Percentiles rank a stretch among this genome's conserved stretches.
These are phyloP conservation scores for Cairina moschata DNA, from an alignment of 2,113 vertebrate species.

Conservation along the genomic window DNA sequence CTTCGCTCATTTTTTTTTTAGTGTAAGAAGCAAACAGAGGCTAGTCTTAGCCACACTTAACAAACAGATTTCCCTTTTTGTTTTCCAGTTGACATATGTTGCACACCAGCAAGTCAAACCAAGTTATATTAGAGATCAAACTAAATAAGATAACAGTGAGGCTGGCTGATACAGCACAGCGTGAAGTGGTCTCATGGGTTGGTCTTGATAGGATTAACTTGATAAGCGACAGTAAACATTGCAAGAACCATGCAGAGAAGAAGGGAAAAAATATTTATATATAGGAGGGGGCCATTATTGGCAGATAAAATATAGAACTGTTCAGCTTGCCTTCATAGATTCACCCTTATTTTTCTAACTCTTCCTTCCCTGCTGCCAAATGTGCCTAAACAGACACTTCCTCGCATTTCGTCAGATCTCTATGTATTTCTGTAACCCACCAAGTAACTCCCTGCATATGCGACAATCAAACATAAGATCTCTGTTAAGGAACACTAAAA, in stretches of 20 bases:
- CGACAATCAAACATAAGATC: neutral
- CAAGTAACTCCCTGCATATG: accelerated
- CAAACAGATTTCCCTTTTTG: neutral
- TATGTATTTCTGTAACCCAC: no score
- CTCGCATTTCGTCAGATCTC: neutral
- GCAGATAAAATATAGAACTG: neutral
- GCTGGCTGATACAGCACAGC: neutral
- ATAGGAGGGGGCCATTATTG: neutral
- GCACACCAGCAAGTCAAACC: neutral
- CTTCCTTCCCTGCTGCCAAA: neutral
- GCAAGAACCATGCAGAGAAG: neutral
- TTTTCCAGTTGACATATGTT: neutral
- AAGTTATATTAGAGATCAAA: neutral
- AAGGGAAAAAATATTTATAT: no score
- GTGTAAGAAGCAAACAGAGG: neutral
- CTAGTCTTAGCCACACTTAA: neutral
- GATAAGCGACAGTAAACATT: neutral
- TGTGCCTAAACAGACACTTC: neutral
- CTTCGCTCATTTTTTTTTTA: accelerated
- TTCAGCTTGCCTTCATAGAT: neutral
- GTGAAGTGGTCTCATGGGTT: neutral
- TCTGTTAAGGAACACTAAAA: neutral
- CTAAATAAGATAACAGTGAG: neutral
- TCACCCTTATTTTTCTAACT: neutral
- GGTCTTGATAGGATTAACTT: neutral